Evolutionary conservation across 1,140 invertebrate species (phyloP), one percentile per base, ranked within the genome.

Genomic region (Papilio machaon): DNA sequence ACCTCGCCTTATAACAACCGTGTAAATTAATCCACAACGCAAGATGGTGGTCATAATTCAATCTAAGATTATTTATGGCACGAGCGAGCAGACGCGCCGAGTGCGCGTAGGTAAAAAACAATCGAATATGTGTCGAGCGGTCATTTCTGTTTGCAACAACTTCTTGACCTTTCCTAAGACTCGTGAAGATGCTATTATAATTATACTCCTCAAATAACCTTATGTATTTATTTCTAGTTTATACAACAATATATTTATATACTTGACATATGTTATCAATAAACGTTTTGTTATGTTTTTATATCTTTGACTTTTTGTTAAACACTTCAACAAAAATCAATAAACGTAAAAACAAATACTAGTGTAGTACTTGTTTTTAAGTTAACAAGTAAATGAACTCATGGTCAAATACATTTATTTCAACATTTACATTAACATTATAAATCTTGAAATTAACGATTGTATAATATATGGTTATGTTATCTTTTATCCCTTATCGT

Each of bases 1-100:
- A 49, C 67, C 30, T 74, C 79, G 78, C 54, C 80, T 80, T 79
- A 85, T 83, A 86, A 85, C 82, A 86, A 83, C 84, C 84, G 84
- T 85, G 85, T 88, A 85, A 87, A 90, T 90, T 87, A 87, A 85
- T 88, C 84, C 82, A 82, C 84, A 82, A 83, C 85, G 84, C 85
- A 83, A 87, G 89, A 90, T 86, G 84, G 85, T 80, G 79, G 84
- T 82, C 79, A 85, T 87, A 85, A 85, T 87, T 86, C 74, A 80
- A 79, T 75, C 84, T 82, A 47, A 82, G 82, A 83, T 82, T 81
- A 83, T 73, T 80, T 78, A 49, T 49, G 13, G 76, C 58, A 52
- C 49, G 30, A 17, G 19, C 73, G 35, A 17, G 13, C 73, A 80
- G 81, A 82, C 49, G 74, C 38, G 79, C 77, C 11, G 8, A 58